Percentiles rank a stretch among this genome's conserved stretches.
These are phyloP conservation scores for Anarrhichthys ocellatus DNA, from an alignment of 2,113 vertebrate species.

Conservation along the genomic window DNA sequence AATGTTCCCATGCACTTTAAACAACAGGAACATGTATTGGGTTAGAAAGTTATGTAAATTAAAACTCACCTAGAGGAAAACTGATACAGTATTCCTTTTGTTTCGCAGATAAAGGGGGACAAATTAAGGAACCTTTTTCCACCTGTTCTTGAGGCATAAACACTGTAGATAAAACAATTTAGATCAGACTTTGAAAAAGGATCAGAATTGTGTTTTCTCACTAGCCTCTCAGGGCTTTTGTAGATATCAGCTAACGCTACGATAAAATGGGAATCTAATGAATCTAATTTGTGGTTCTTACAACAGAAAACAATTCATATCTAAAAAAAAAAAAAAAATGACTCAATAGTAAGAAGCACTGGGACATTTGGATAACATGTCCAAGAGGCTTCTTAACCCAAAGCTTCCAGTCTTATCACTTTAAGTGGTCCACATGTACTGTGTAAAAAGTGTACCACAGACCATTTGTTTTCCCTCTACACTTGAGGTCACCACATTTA, in stretches of 20 bases:
- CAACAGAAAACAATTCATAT: not conserved
- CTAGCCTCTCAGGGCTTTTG: not conserved
- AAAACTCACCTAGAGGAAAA: not conserved
- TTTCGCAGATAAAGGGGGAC: not conserved
- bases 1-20: not conserved
- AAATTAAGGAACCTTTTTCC: not conserved
- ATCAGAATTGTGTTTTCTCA: not conserved
- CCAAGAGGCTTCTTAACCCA: not conserved
- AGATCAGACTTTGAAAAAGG: not conserved
- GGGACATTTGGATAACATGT: not conserved
- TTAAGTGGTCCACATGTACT: conserved; percentile 1
- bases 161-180: no score
- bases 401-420: not conserved
- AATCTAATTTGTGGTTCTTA: conserved; percentile 9
- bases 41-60: not conserved
- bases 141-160: not conserved
- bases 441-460: conserved; percentile 2
- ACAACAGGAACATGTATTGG: not conserved
- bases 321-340: not conserved
- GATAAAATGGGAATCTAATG: not conserved
- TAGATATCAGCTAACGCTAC: not conserved
- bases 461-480: conserved; percentile 36
- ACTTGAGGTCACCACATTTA: conserved; percentile 34
- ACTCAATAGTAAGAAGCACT: not conserved
- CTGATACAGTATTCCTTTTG: not conserved